A percentile compares a stretch with the other conserved stretches of the same genome.
Evolutionary conservation across 2,113 vertebrate species (phyloP).

Genomic region (Brachypodius melanocephalos): DNA sequence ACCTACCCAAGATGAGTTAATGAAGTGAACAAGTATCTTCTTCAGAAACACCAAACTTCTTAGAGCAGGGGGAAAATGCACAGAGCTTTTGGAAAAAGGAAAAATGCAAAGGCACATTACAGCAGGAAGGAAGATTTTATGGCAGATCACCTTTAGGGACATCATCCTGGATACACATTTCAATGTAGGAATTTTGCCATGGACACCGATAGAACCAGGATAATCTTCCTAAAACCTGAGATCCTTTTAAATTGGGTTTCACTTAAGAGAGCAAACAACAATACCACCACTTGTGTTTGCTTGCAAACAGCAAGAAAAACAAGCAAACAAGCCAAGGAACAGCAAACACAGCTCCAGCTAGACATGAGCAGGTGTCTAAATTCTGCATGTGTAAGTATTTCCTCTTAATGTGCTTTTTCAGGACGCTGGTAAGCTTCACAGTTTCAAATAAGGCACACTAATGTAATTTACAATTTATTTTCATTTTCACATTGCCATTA

Average conservation of each 20-base stretch:
- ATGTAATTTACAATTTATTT: background rate
- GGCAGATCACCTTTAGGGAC: background rate
- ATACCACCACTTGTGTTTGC: background rate
- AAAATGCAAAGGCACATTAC: background rate
- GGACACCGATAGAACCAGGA: background rate
- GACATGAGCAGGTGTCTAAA: background rate
- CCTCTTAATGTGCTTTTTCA: background rate
- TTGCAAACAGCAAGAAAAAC: background rate
- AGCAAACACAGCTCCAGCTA: background rate
- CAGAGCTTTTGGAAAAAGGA: too few relatives aligned
- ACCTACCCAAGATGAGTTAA: background rate
- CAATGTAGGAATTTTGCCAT: background rate
- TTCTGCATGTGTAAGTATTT: background rate
- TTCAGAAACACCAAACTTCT: background rate
- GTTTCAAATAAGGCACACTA: background rate
- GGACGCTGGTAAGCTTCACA: background rate
- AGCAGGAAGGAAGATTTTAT: background rate
- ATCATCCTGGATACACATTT: background rate
- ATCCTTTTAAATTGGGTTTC: background rate
- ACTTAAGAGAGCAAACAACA: background rate
- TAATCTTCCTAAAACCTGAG: background rate
- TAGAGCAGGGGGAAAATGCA: background rate
- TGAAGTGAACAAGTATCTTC: background rate
- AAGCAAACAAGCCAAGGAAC: background rate
- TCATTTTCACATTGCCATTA: background rate